Conservation (phyloP, 1,140 invertebrate species). For the Drosophila biarmipes region DNA sequence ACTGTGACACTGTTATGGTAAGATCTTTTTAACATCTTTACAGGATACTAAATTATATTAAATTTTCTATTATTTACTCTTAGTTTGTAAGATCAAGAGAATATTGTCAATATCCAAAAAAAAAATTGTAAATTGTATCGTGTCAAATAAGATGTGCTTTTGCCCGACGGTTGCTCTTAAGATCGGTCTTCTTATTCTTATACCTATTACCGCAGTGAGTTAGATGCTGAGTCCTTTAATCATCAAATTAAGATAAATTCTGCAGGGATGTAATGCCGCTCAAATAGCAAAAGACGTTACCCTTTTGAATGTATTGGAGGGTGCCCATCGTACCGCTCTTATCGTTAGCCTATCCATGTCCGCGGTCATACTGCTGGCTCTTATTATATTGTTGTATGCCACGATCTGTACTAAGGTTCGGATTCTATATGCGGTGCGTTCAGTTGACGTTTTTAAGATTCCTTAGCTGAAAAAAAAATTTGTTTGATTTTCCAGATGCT, state of each 20-base stretch:
- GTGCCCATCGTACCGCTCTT: not conserved
- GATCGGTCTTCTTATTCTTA: not conserved
- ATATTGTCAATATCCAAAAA: not conserved
- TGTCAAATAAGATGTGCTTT: slow-evolving; percentile 1
- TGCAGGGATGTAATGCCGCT: not conserved
- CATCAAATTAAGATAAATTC: not conserved
- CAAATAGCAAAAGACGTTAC: not conserved
- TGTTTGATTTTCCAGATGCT: not conserved
- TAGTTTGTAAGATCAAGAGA: too few species aligned
- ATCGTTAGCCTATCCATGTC: not conserved
- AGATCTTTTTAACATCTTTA: too few species aligned
- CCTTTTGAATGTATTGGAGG: not conserved
- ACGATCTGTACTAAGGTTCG: not conserved
- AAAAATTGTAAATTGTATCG: not conserved
- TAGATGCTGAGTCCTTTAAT: not conserved
- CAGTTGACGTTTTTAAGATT: not conserved
- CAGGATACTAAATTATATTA: too few species aligned
- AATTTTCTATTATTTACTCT: too few species aligned
- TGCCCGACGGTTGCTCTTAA: slow-evolving; percentile 4
- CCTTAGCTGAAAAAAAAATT: too few species aligned
- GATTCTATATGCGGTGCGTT: not conserved
- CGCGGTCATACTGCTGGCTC: not conserved
- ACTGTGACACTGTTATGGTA: not conserved
- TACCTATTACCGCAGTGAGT: slow-evolving; percentile 4
- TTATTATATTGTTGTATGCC: not conserved